phyloP scores from a whole-genome alignment of 2,113 vertebrate species.

The Arothron firmamentum region DNA sequence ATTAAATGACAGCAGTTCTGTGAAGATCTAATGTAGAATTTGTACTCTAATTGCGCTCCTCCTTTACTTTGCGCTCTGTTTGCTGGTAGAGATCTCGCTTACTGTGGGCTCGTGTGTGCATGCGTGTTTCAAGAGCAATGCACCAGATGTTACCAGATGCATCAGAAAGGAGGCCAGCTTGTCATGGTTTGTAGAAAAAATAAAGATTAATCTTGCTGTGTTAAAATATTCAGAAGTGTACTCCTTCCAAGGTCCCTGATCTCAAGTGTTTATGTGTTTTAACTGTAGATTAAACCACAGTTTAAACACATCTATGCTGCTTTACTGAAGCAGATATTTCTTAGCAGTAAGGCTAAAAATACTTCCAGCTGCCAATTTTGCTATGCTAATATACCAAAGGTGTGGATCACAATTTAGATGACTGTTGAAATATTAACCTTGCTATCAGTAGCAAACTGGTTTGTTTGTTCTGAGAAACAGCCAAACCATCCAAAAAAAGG shows the following conservation, averaged over 20 bases:
- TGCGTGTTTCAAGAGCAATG: conserved; percentile 13
- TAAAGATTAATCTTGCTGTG: neutral
- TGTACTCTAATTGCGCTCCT: neutral
- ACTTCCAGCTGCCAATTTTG: no score
- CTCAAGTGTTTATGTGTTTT: no score
- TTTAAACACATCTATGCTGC: no score
- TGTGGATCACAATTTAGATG: no score
- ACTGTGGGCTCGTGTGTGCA: neutral
- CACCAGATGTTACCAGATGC: conserved; percentile 56
- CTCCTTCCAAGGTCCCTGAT: neutral
- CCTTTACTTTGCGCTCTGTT: conserved; percentile 7
- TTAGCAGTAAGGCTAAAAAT: no score
- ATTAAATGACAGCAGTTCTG: neutral
- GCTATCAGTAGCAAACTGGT: no score
- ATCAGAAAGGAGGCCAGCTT: conserved; percentile 17
- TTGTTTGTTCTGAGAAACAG: no score
- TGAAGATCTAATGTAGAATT: neutral
- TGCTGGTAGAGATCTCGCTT: conserved; percentile 9
- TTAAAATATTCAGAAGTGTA: conserved; percentile 10
- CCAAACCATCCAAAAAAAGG: no score
- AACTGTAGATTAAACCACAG: no score
- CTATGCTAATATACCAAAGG: no score
- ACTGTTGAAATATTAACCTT: no score
- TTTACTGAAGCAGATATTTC: no score
- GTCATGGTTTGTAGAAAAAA: conserved; percentile 18